Evolutionary conservation across 2,797 vertebrate genomes (phyloP).

Genomic region (Smutsia gigantea): DNA sequence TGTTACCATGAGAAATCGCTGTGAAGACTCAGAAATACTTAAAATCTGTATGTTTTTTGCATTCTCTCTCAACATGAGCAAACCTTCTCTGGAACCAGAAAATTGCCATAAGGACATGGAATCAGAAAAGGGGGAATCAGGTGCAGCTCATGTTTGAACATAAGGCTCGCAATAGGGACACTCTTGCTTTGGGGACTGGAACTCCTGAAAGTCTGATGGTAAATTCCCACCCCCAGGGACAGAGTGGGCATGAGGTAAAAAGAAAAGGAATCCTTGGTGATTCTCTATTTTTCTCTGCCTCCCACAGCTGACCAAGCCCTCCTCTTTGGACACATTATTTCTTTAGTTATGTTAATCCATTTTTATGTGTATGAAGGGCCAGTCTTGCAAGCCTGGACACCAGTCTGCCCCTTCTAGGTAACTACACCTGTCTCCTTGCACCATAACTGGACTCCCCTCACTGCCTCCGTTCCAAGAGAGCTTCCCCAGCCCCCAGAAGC

Average conservation of each 20-base stretch:
- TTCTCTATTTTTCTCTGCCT: background rate
- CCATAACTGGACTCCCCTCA: background rate
- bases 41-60: conserved; percentile 22
- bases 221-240: background rate
- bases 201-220: background rate
- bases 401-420: background rate
- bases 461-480: background rate
- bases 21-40: conserved; percentile 50
- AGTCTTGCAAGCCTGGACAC: background rate
- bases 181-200: background rate
- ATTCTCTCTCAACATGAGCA: conserved; percentile 16
- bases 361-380: background rate
- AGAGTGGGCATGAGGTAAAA: background rate
- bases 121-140: background rate
- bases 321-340: background rate
- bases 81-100: conserved; percentile 22
- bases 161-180: background rate
- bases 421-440: background rate
- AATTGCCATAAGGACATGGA: background rate
- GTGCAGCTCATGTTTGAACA: background rate
- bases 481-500: background rate
- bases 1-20: conserved; percentile 62
- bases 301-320: background rate
- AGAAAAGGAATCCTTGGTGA: background rate
- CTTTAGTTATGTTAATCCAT: background rate